A percentile compares a stretch with the other conserved stretches of the same genome.
phyloP scores from a whole-genome alignment of 2,888 invertebrate genomes.

The Acanthosoma haemorrhoidale region DNA sequence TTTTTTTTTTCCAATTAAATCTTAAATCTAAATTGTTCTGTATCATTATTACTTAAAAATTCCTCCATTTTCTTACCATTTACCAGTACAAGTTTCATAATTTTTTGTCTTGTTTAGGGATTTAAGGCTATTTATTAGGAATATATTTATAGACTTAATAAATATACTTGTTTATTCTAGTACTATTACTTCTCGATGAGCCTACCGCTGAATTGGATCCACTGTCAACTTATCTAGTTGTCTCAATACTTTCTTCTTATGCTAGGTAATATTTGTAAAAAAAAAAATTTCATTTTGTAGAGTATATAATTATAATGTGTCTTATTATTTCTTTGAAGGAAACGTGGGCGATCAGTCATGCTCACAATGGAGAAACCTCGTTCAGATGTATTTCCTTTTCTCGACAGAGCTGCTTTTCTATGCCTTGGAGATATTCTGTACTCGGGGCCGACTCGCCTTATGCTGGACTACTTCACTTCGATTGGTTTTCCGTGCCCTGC shows the following conservation, averaged over 20 bases:
- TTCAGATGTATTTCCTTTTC: slow-evolving; percentile 90
- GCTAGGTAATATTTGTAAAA: slow-evolving; percentile 47
- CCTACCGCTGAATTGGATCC: slow-evolving; percentile 93
- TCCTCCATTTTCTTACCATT: not conserved
- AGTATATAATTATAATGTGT: not conserved
- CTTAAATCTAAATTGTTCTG: not conserved
- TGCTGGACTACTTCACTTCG: slow-evolving; percentile 89
- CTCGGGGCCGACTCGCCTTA: slow-evolving; percentile 83
- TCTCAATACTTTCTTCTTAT: slow-evolving; percentile 84
- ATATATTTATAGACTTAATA: not conserved
- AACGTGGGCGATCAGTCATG: slow-evolving; percentile 83
- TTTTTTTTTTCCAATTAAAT: not conserved
- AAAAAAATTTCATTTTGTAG: not conserved
- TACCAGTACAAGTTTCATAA: too few relatives aligned
- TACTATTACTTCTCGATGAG: slow-evolving; percentile 83
- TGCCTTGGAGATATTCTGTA: slow-evolving; percentile 89
- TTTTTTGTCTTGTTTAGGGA: too few relatives aligned
- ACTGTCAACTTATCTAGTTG: slow-evolving; percentile 86
- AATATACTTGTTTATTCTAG: slow-evolving; percentile 49
- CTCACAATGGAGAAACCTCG: slow-evolving; percentile 86
- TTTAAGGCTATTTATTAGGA: too few relatives aligned
- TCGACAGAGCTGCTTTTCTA: slow-evolving; percentile 84
- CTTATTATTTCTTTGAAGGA: slow-evolving; percentile 64
- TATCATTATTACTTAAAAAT: not conserved
- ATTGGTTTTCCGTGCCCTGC: slow-evolving; percentile 97